Percentiles rank a stretch among this genome's conserved stretches.
phyloP scores from a whole-genome alignment of 2,797 vertebrate genomes.

The Urocyon cinereoargenteus region DNA sequence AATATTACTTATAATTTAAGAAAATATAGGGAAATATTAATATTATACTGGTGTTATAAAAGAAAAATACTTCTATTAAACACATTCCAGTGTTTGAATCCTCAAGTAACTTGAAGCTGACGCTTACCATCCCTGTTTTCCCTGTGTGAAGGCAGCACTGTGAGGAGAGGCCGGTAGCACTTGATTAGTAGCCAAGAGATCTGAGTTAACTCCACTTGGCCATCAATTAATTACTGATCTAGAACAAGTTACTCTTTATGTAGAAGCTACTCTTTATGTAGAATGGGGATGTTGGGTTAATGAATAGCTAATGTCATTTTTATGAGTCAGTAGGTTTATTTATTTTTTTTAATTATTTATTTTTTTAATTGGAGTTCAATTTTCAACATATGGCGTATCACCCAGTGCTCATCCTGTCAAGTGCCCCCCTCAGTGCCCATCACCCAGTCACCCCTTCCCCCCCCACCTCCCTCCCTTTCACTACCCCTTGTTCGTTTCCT shows the following conservation, averaged over 20 bases:
- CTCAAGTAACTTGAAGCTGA: neutral
- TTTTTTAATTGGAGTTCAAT: too few species aligned
- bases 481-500: too few species aligned
- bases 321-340: neutral
- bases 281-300: neutral
- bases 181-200: neutral
- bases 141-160: neutral
- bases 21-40: neutral
- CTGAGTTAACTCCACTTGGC: neutral
- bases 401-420: too few species aligned
- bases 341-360: too few species aligned
- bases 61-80: neutral
- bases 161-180: neutral
- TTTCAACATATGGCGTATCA: too few species aligned
- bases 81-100: neutral
- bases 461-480: too few species aligned
- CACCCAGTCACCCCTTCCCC: too few species aligned
- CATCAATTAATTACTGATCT: neutral
- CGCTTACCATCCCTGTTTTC: neutral
- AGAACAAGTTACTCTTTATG: neutral
- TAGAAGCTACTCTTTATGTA: neutral
- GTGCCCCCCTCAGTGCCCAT: too few species aligned
- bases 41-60: neutral
- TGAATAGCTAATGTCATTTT: neutral
- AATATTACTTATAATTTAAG: slow-evolving; percentile 26